A percentile compares a stretch with the other conserved stretches of the same genome.
Evolutionary conservation across 2,888 invertebrate genomes (phyloP).

Genomic region (Ypsolopha scabrella): DNA sequence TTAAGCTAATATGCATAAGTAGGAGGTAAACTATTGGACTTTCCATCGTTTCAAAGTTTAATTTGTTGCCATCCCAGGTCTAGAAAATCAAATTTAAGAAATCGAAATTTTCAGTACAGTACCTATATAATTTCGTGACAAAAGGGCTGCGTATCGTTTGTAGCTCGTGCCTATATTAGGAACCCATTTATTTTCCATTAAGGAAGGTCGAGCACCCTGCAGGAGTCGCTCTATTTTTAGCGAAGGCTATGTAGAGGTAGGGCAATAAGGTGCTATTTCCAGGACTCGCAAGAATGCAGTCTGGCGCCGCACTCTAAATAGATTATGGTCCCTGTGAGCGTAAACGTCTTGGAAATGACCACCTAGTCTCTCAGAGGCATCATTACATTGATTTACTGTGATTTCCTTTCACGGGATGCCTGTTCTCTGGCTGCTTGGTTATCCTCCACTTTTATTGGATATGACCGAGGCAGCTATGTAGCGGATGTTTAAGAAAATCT

Average conservation of each 20-base stretch:
- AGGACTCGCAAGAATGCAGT: slow-evolving; percentile 55
- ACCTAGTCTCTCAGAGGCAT: neutral
- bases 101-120: neutral
- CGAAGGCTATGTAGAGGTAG: slow-evolving; percentile 32
- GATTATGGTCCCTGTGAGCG: slow-evolving; percentile 31
- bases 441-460: neutral
- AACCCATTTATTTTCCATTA: slow-evolving; percentile 36
- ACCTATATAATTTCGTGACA: neutral
- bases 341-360: slow-evolving; percentile 3
- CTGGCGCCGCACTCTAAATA: slow-evolving; percentile 57
- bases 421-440: neutral
- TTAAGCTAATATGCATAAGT: slow-evolving; percentile 42
- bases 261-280: slow-evolving; percentile 52
- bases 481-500: neutral
- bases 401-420: neutral
- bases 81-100: too few species aligned
- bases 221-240: slow-evolving; percentile 42
- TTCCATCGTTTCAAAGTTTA: slow-evolving; percentile 13
- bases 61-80: neutral
- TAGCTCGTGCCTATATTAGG: slow-evolving; percentile 5
- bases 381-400: slow-evolving; percentile 5
- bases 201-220: slow-evolving; percentile 31
- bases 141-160: neutral
- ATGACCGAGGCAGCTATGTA: neutral
- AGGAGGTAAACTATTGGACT: slow-evolving; percentile 57